Evolutionary conservation across 2,113 vertebrate species (phyloP), one percentile per base, ranked within the genome.

Genomic region (Hylia prasina): DNA sequence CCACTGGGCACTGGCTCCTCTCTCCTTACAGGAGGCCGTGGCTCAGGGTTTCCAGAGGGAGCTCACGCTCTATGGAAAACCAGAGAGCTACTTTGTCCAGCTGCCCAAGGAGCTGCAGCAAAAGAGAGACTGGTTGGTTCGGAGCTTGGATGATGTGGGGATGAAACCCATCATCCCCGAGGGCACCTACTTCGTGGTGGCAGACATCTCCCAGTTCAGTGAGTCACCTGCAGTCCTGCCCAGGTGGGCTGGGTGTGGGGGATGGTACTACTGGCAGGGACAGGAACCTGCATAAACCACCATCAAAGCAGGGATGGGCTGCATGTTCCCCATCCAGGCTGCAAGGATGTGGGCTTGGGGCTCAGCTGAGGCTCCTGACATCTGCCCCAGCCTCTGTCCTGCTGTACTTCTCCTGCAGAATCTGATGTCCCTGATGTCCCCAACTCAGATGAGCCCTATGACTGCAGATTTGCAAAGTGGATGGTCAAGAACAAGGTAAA

Each of bases 141-240:
- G 45, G 7, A 98, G 98, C 81, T 97, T 99, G 92, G 83, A 93
- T 90, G 96, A 96, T 0, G 97, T 98, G 72, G 99, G 99, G 33
- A 94, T 99, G 97, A 97, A 97, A 71, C 99, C 99, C 18, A 56
- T 99, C 10, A 4, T 98, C 72, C 98, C 99, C 0, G 98, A 99
- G 93, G 99, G 99, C 91, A 98, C 99, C 65, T 99, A 99, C 79
- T 99, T 98, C 85, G 97, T 99, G 97, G 97, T 99, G 5, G 95
- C 98, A 25, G 99, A 99, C 96, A 97, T 99, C 97, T 99, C 99
- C 1, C 81, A 96, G 22, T 96, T 99, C 97, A 98, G 99, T 99
- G 96, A 98, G 99, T 98, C 18, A 31, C 79, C 89, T 57, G 20
- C 4, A 9, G 66, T 18, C 50, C 54, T 71, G 51, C 60, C 64